Base-by-base conservation (phyloP, 2,888 invertebrate genomes). In the Ecdyonurus torrentis region DNA sequence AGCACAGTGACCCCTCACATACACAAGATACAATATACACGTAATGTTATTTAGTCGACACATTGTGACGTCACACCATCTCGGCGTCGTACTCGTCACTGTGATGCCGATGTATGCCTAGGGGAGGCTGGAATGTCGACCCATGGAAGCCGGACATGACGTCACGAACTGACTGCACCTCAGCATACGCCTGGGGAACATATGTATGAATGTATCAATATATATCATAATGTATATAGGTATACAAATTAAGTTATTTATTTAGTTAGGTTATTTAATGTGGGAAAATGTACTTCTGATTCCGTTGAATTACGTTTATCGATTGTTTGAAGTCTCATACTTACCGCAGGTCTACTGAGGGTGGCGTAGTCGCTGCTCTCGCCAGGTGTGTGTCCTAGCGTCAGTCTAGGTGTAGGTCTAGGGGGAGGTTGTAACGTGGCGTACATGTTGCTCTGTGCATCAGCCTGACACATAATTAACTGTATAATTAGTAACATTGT, bases 391-490 rank as follows among this genome's bases (percentile, higher is more conserved):
- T 66, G 64, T 3, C 66, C 66, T n/a, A 66, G 52, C 37, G 25
- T 37, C 22, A 65, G 58, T 20, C 25, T 25, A 25, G 64, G 53
- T n/a, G 60, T 22, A 20, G 15, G 70, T 64, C n/a, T n/a, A n/a
- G 77, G 69, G 65, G 76, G 72, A 37, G 85, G 83, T 70, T 86
- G 86, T 69, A 89, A 88, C 23, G 88, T 89, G 2, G 88, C 89
- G 72, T 89, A 89, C 0, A 88, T 87, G 72, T 89, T 88, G 74
- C 68, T 69, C 61, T 68, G 67, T 7, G 66, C 65, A 24, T 89
- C 88, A 66, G 81, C 75, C 83, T 84, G 72, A 58, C 63, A 63
- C 89, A 89, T 0, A 88, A 87, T 72, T 89, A 88, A 73, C 68
- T 68, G 58, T 68, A 66, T 10, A 65, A 64, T 23, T 89, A 88